phyloP scores from a whole-genome alignment of 2,113 vertebrate genomes.

The Microtus pennsylvanicus region DNA sequence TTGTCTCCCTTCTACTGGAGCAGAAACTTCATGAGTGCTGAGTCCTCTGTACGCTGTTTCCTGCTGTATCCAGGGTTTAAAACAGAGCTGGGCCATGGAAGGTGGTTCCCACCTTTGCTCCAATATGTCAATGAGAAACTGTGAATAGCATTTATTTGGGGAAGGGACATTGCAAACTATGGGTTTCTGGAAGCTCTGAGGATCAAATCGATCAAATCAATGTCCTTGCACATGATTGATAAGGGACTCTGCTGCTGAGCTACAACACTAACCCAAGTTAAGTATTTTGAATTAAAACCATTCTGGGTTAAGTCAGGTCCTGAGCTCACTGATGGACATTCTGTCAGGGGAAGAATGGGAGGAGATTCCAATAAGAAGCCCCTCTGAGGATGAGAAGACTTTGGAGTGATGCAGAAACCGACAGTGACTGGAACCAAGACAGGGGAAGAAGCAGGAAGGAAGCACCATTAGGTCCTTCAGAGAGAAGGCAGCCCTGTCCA shows the following conservation, averaged over 20 bases:
- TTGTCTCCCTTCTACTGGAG: background rate
- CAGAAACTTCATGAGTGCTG: background rate
- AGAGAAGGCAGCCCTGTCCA: background rate
- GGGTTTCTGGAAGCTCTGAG: background rate
- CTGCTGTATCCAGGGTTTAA: background rate
- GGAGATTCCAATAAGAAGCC: background rate
- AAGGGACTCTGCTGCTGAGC: background rate
- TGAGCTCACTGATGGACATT: no score
- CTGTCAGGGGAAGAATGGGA: background rate
- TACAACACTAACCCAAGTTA: background rate
- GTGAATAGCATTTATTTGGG: background rate
- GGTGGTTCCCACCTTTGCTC: rapidly evolving
- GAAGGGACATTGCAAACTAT: background rate
- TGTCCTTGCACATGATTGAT: background rate
- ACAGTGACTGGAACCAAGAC: no score
- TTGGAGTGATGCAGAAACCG: background rate
- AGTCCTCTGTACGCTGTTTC: background rate
- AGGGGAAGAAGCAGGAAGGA: background rate
- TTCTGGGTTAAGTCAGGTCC: background rate
- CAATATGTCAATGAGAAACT: background rate
- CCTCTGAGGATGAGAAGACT: background rate
- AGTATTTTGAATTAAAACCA: background rate
- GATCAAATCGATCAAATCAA: background rate
- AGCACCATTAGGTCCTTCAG: rapidly evolving
- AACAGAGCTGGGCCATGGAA: background rate